Base-by-base conservation (phyloP, 2,113 vertebrate genomes). In the Saimiri boliviensis region DNA sequence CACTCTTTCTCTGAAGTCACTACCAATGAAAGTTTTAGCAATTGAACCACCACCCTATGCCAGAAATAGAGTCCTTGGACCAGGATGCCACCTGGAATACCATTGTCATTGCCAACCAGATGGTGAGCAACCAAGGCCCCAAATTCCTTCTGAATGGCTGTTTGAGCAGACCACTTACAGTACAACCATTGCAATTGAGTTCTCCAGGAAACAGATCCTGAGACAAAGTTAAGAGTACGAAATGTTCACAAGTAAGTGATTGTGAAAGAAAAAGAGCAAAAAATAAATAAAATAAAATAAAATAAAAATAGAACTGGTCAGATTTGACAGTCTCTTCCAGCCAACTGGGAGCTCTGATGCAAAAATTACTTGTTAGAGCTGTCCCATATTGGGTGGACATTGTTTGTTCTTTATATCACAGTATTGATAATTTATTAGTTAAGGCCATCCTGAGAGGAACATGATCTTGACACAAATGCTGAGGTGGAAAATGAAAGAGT, bases 401-500 rank as follows among this genome's bases (percentile, higher is more conserved):
- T 82, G 8, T 5, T 73, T 83, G 13, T 8, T 12, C 21, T 76
- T 77, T 45, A n/a, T 12, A 86, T 49, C 23, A 49, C 25, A 47
- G n/a, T 47, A 19, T 84, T 60, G 27, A 58, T 86, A 40, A 49
- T 49, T 76, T n/a, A 27, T 17, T 80, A 71, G 68, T 35, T 49
- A 91, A 85, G 58, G 11, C 3, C 10, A 73, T 6, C 5, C 71
- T 89, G 17, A 91, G 56, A 87, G 94, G 9, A 80, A 76, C 25
- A 86, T 45, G 40, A 68, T 52, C 20, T 66, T 93, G 21, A 90
- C 35, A 89, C 32, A 35, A 32, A 81, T 37, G 10, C 5, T 93
- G 76, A 93, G 16, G n/a, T 1, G 42, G 79, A 95, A 95, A 96
- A 89, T 86, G 9, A 83, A 86, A 86, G 9, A 60, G 20, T 82